These are phyloP conservation scores for Telmatherina bonti DNA, from an alignment of 2,797 vertebrate genomes.

Conservation along the genomic window DNA sequence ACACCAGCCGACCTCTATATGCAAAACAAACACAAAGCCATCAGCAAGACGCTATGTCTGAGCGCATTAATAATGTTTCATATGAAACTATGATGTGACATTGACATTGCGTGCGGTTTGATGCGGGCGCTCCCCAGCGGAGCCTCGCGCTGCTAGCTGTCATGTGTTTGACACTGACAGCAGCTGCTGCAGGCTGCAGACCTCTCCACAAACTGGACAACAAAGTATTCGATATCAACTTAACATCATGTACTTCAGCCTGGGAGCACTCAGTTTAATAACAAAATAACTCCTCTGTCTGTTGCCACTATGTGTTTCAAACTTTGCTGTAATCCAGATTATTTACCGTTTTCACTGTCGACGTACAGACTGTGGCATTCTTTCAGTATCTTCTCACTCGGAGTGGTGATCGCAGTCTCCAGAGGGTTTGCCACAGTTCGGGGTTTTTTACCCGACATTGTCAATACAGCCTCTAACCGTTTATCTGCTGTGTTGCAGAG, in stretches of 20 bases:
- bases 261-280: slow-evolving; percentile 23
- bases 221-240: neutral
- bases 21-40: neutral
- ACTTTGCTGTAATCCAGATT: neutral
- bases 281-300: slow-evolving; percentile 6
- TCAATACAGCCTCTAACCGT: slow-evolving; percentile 5
- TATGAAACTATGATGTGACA: neutral
- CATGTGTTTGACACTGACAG: slow-evolving; percentile 47
- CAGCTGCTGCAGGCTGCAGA: slow-evolving; percentile 42
- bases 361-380: slow-evolving; percentile 85
- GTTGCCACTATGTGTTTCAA: neutral
- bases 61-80: neutral
- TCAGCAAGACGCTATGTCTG: neutral
- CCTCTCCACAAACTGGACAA: neutral
- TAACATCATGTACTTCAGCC: slow-evolving; percentile 9
- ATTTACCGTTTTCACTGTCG: slow-evolving; percentile 85
- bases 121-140: slow-evolving; percentile 3
- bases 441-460: slow-evolving; percentile 83
- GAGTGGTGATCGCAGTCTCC: slow-evolving; percentile 82
- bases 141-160: slow-evolving; percentile 30
- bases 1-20: neutral
- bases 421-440: slow-evolving; percentile 83
- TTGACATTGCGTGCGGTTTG: neutral
- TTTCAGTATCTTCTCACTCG: slow-evolving; percentile 83
- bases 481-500: slow-evolving; percentile 2